Evolutionary conservation across 2,888 invertebrate genomes (phyloP).

Genomic region (Pedicia rivosa): DNA sequence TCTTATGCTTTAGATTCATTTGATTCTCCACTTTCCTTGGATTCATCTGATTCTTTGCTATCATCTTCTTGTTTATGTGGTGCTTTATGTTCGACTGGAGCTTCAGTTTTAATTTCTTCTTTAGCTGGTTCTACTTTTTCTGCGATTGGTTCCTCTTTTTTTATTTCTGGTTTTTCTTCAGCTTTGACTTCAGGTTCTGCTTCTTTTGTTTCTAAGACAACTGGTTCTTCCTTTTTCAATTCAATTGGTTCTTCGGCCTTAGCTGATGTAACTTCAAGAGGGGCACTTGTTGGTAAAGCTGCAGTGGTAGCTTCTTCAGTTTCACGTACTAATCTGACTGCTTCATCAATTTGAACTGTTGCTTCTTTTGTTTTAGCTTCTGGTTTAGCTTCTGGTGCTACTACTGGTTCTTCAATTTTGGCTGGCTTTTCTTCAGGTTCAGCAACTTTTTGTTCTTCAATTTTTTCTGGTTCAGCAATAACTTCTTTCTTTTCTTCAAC

Average conservation of each 20-base stretch:
- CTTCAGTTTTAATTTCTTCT: conserved; percentile 16
- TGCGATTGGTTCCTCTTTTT: conserved; percentile 13
- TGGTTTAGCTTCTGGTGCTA: conserved; percentile 12
- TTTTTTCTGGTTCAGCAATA: conserved; percentile 15
- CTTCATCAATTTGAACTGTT: conserved; percentile 20
- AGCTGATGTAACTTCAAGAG: no score
- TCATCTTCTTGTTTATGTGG: conserved; percentile 6
- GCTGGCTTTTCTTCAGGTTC: conserved; percentile 9
- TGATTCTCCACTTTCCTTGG: conserved; percentile 23
- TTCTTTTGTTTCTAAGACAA: conserved; percentile 29
- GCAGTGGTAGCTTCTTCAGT: conserved; percentile 20
- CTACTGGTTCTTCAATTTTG: conserved; percentile 16
- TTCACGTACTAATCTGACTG: conserved; percentile 23
- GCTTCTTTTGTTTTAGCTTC: conserved; percentile 10
- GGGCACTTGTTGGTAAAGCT: no score
- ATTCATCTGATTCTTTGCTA: conserved; percentile 15
- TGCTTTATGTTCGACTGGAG: conserved; percentile 4
- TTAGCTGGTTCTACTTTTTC: conserved; percentile 16
- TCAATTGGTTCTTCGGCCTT: conserved; percentile 12
- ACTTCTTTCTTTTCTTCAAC: no score
- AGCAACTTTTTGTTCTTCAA: conserved; percentile 12
- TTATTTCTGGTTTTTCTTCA: conserved; percentile 19
- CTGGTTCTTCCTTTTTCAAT: no score
- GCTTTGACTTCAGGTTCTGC: conserved; percentile 16
- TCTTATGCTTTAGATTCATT: conserved; percentile 19